Evolutionary conservation across 2,797 vertebrate genomes (phyloP).

Genomic region (Pangasius sanitwongsei): DNA sequence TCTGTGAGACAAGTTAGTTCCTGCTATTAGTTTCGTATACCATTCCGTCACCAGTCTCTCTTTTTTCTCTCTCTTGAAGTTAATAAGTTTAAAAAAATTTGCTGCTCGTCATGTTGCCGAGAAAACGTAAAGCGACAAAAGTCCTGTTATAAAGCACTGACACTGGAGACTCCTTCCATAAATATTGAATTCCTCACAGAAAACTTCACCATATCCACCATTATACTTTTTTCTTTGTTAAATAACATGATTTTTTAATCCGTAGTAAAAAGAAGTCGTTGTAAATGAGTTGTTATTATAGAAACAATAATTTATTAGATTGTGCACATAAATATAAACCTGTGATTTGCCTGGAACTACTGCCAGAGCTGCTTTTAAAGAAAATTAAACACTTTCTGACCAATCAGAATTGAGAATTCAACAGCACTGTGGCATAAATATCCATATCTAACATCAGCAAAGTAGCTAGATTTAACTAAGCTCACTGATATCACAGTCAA

Average conservation of each 20-base stretch:
- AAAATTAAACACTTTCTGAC: neutral
- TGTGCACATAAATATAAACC: too few relatives aligned
- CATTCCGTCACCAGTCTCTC: neutral
- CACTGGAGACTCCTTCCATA: neutral
- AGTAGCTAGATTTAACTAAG: neutral
- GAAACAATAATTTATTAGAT: neutral
- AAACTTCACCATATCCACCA: neutral
- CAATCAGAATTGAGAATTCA: neutral
- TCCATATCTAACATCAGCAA: neutral
- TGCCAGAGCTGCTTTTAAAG: neutral
- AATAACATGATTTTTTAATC: neutral
- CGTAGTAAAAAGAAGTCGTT: neutral
- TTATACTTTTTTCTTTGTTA: neutral
- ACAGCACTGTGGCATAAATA: neutral
- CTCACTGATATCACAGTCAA: neutral
- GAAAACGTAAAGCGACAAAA: neutral
- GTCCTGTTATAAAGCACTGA: neutral
- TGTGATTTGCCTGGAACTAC: neutral
- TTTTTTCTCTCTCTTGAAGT: neutral
- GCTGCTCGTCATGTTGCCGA: neutral
- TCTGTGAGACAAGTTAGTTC: neutral
- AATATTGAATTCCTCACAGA: neutral
- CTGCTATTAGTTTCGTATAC: neutral
- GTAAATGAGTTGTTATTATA: neutral
- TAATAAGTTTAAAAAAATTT: neutral